A percentile compares a stretch with the other conserved stretches of the same genome.
Evolutionary conservation across 2,888 invertebrate genomes (phyloP).

Genomic region (Azorinus chamasolen): DNA sequence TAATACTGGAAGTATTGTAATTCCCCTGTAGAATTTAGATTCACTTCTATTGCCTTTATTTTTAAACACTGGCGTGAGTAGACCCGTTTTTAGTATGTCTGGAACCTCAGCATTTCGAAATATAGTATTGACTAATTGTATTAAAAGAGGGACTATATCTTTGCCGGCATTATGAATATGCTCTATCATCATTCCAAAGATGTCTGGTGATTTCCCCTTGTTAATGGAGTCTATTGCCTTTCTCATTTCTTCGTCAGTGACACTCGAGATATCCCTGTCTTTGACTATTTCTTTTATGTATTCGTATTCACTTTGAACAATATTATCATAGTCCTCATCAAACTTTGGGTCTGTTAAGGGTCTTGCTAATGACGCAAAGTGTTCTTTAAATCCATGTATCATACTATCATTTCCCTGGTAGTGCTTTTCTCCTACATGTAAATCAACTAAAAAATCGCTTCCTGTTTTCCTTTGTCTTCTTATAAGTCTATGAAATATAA

Average conservation of each 20-base stretch:
- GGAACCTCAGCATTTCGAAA: slow-evolving; percentile 7
- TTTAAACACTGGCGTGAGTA: slow-evolving; percentile 3
- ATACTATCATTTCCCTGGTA: not conserved
- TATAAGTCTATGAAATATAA: no score
- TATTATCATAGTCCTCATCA: not conserved
- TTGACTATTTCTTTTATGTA: no score
- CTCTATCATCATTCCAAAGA: slow-evolving; percentile 5
- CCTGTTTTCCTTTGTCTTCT: no score
- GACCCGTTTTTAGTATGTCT: not conserved
- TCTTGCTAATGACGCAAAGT: not conserved
- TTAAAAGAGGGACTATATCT: not conserved
- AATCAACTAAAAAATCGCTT: no score
- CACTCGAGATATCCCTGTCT: not conserved
- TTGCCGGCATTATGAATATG: slow-evolving; percentile 3
- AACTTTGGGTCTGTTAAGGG: not conserved
- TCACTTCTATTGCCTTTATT: slow-evolving; percentile 7
- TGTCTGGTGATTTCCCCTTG: slow-evolving; percentile 8
- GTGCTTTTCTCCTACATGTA: not conserved
- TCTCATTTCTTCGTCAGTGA: not conserved
- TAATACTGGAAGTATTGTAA: slow-evolving; percentile 4
- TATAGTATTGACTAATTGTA: not conserved
- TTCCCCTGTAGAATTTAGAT: slow-evolving; percentile 7
- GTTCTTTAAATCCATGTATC: not conserved
- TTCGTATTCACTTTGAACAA: no score
- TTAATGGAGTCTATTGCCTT: slow-evolving; percentile 7